Conservation (phyloP, 2,113 vertebrate species). For the Megaceryle maxima region DNA sequence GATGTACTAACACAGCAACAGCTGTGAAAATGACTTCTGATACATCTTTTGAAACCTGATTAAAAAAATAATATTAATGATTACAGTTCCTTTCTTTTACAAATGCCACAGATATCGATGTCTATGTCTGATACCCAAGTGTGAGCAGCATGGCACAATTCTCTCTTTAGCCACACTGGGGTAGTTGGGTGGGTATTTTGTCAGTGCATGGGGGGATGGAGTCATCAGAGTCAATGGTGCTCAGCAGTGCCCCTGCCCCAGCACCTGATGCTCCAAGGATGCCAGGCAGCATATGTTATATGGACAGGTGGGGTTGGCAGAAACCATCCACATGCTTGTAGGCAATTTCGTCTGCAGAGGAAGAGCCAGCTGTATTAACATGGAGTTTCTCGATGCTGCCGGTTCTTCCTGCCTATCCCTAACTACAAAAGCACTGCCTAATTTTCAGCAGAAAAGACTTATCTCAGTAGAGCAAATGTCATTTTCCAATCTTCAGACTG, state of each 20-base stretch:
- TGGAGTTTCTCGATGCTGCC: not conserved
- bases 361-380: not conserved
- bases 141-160: not conserved
- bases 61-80: conserved; percentile 7
- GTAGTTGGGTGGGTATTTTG: not conserved
- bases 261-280: not conserved
- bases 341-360: not conserved
- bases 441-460: not conserved
- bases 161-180: not conserved
- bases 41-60: not conserved
- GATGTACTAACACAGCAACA: conserved; percentile 43
- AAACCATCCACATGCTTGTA: rapidly evolving
- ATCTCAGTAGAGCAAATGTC: not conserved
- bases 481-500: not conserved
- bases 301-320: not conserved
- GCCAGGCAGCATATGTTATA: not conserved
- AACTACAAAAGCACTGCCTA: not conserved
- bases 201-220: not conserved
- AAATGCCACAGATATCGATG: not conserved
- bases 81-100: not conserved
- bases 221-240: rapidly evolving
- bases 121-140: not conserved
- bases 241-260: not conserved
- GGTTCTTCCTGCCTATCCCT: not conserved
- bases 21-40: conserved; percentile 59